Conservation (phyloP, 2,113 vertebrate species). For the Columba livia region DNA sequence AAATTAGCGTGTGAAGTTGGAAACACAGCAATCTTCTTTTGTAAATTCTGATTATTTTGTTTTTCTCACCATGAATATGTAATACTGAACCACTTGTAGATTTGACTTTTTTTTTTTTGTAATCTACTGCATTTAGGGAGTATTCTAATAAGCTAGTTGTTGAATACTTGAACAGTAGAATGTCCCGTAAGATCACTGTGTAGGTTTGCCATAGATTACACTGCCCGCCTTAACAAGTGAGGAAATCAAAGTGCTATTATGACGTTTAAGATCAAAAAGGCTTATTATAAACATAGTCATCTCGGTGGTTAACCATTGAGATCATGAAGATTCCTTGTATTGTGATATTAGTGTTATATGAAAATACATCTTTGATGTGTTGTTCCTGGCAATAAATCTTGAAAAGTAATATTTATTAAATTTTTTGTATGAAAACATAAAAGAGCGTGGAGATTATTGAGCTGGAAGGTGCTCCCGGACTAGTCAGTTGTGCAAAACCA, state of each 20-base stretch:
- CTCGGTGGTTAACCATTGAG: conserved; percentile 85
- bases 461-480: not conserved
- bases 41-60: conserved; percentile 80
- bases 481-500: not conserved
- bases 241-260: conserved; percentile 82
- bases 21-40: conserved; percentile 80
- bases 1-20: conserved; percentile 77
- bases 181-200: conserved; percentile 89
- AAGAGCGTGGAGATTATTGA: conserved; percentile 77
- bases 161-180: conserved; percentile 95
- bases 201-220: conserved; percentile 80
- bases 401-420: conserved; percentile 99
- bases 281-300: conserved; percentile 80
- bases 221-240: conserved; percentile 87
- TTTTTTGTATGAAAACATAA: conserved; percentile 98
- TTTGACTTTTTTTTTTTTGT: conserved; percentile 76
- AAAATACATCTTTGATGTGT: conserved; percentile 90
- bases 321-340: conserved; percentile 89
- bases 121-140: conserved; percentile 85
- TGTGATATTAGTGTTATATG: conserved; percentile 90
- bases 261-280: conserved; percentile 78
- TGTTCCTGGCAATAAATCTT: conserved; percentile 98
- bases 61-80: conserved; percentile 77
- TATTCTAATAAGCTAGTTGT: conserved; percentile 89
- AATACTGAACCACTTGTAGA: conserved; percentile 83